phyloP scores from a whole-genome alignment of 1,140 invertebrate genomes.

The Bemisia tabaci region DNA sequence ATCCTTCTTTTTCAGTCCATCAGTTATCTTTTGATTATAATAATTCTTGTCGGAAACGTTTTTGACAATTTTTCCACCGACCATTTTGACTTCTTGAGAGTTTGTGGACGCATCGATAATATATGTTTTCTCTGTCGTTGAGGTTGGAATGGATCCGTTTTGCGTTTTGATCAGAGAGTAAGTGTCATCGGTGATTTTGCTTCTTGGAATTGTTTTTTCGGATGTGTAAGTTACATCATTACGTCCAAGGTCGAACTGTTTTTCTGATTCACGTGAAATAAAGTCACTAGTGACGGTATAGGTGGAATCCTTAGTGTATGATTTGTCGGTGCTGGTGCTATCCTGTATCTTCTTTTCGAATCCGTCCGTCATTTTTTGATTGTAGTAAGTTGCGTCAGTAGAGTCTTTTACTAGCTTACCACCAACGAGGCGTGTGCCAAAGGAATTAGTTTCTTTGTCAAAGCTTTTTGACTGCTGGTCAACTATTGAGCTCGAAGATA shows the following conservation, averaged over 20 bases:
- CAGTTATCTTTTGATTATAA: neutral
- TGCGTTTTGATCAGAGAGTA: neutral
- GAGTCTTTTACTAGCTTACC: conserved; percentile 9
- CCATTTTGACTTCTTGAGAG: conserved; percentile 11
- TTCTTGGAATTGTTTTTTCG: neutral
- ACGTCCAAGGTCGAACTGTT: neutral
- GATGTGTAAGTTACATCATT: neutral
- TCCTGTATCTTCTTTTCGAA: neutral
- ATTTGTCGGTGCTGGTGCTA: neutral
- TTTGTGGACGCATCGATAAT: neutral
- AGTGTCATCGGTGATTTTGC: neutral
- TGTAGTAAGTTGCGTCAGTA: neutral
- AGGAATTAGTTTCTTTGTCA: neutral
- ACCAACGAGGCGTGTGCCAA: too few species aligned
- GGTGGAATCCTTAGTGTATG: neutral
- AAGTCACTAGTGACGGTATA: neutral
- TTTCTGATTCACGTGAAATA: neutral
- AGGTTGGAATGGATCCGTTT: neutral
- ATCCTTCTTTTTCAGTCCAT: neutral
- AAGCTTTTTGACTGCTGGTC: neutral
- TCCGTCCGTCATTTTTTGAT: neutral
- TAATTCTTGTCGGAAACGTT: neutral
- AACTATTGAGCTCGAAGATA: neutral
- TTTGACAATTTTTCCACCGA: conserved; percentile 15
- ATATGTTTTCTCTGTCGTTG: neutral